phyloP scores from a whole-genome alignment of 2,888 invertebrate genomes.

The Pristionchus arcanus region DNA sequence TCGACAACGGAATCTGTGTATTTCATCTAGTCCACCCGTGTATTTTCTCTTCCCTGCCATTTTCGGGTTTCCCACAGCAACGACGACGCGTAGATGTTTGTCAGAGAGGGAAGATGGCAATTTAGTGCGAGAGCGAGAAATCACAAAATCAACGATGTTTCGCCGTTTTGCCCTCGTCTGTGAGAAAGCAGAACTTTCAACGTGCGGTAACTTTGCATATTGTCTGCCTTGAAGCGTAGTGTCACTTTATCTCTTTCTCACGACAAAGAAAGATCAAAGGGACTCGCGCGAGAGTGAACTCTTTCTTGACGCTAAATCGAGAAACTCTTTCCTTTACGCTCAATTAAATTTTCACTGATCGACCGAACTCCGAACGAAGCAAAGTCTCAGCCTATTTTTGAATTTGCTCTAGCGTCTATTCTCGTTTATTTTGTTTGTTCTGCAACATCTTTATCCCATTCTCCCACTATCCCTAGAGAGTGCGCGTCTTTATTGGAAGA shows the following conservation, averaged over 20 bases:
- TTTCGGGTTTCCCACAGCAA: slow-evolving; percentile 32
- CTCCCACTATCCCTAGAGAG: not conserved
- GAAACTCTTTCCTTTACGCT: not conserved
- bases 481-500: not conserved
- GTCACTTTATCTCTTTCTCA: not conserved
- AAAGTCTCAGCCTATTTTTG: not conserved
- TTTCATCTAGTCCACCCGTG: not conserved
- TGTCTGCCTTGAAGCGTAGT: not conserved
- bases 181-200: not conserved
- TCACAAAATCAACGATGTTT: not conserved
- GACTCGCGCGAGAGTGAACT: slow-evolving; percentile 1
- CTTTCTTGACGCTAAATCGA: not conserved
- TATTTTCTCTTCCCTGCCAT: not conserved
- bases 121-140: not conserved
- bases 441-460: not conserved
- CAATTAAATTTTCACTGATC: not conserved
- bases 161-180: not conserved
- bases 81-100: not conserved
- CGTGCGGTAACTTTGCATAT: not conserved
- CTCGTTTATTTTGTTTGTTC: not conserved
- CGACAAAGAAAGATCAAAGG: not conserved
- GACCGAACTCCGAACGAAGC: not conserved
- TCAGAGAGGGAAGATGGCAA: not conserved
- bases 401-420: too few species aligned
- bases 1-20: not conserved